phyloP scores from a whole-genome alignment of 2,797 vertebrate genomes.

The Mus minutoides region DNA sequence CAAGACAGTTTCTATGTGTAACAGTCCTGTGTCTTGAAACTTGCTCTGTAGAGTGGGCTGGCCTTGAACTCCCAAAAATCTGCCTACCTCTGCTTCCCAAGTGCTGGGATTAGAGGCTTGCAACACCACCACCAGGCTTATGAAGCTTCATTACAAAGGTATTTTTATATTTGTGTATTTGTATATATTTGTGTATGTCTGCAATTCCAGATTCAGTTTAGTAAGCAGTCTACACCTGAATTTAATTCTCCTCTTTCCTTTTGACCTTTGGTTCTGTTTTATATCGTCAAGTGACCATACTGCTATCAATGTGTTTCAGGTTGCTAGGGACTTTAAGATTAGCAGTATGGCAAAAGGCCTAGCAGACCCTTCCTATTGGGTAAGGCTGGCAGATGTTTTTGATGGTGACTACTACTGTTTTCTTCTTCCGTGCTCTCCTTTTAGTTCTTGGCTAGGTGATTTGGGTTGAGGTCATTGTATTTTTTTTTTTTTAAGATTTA shows the following conservation, averaged over 20 bases:
- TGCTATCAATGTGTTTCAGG: no score
- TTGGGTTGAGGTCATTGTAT: background rate
- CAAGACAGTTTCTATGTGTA: background rate
- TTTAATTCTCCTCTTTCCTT: constrained; percentile 6
- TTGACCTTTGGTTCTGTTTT: background rate
- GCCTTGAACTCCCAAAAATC: background rate
- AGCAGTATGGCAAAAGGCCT: background rate
- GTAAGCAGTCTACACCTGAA: background rate
- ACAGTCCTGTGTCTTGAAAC: background rate
- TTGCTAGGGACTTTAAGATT: background rate
- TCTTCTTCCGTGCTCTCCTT: background rate
- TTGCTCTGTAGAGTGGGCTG: background rate
- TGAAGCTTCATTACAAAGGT: background rate
- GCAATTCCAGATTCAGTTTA: background rate
- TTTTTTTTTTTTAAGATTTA: no score
- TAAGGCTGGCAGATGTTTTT: background rate
- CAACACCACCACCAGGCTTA: background rate
- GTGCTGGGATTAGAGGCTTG: background rate
- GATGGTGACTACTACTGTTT: no score
- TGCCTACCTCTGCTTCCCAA: background rate
- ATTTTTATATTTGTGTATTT: no score
- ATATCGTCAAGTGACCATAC: background rate
- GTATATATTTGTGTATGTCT: background rate
- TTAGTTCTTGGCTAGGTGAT: background rate
- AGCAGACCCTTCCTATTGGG: background rate